Evolutionary conservation across 2,797 vertebrate genomes (phyloP).

Genomic region (Pagetopsis macropterus): DNA sequence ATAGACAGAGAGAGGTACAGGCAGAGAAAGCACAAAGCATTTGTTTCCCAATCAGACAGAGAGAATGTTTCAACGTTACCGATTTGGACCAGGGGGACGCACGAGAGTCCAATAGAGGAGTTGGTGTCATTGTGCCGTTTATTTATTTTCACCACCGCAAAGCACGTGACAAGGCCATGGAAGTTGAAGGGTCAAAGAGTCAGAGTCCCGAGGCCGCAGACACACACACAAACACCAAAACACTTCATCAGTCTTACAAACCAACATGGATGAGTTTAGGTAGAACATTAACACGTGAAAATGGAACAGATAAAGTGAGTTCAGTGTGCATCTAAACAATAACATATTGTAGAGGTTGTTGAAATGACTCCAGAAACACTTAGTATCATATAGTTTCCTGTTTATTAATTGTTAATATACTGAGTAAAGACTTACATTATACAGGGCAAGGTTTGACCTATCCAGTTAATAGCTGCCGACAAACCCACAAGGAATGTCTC

Average conservation of each 20-base stretch:
- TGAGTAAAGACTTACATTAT: too few relatives aligned
- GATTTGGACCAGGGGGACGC: slow-evolving; percentile 75
- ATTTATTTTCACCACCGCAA: slow-evolving; percentile 67
- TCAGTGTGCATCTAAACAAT: too few relatives aligned
- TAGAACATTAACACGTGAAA: too few relatives aligned
- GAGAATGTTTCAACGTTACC: slow-evolving; percentile 78
- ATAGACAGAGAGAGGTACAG: slow-evolving; percentile 38
- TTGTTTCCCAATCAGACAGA: slow-evolving; percentile 72
- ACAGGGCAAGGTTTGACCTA: not conserved
- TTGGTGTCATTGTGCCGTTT: slow-evolving; percentile 77
- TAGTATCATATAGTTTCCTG: too few relatives aligned
- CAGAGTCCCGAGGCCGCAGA: slow-evolving; percentile 86
- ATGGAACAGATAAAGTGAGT: too few relatives aligned
- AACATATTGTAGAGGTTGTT: too few relatives aligned
- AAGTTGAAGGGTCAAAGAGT: slow-evolving; percentile 86
- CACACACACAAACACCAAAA: slow-evolving; percentile 88
- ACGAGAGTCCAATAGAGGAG: slow-evolving; percentile 84
- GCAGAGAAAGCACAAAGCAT: slow-evolving; percentile 61
- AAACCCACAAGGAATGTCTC: not conserved
- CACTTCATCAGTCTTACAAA: slow-evolving; percentile 98
- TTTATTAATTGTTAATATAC: too few relatives aligned
- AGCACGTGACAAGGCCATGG: slow-evolving; percentile 85
- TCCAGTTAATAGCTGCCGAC: not conserved
- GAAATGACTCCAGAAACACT: too few relatives aligned
- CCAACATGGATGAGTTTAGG: not conserved